Percentiles rank a stretch among this genome's conserved stretches.
phyloP scores from a whole-genome alignment of 2,113 vertebrate species.

The Phyllopteryx taeniolatus region DNA sequence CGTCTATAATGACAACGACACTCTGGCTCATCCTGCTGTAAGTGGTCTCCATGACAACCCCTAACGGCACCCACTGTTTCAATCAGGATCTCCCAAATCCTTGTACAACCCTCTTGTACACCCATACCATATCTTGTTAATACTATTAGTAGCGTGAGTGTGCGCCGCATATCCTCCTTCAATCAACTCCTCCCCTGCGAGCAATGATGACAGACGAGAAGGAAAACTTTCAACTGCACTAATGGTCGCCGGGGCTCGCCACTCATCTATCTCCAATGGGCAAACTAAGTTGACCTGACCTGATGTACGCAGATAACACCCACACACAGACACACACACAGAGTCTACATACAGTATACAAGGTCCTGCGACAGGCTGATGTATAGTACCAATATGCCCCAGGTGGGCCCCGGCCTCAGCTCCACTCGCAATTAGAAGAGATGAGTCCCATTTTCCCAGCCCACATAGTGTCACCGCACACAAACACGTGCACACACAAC shows the following conservation, averaged over 20 bases:
- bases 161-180: conserved; percentile 8
- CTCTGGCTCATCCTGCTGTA: conserved; percentile 89
- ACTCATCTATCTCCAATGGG: conserved; percentile 69
- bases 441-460: conserved; percentile 74
- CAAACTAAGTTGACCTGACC: conserved; percentile 67
- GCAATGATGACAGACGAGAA: conserved; percentile 65
- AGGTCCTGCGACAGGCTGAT: conserved; percentile 71
- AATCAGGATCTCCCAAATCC: conserved; percentile 4
- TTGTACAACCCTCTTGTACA: background rate
- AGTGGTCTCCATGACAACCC: conserved; percentile 51
- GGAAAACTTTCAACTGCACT: conserved; percentile 71
- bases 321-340: conserved; percentile 37
- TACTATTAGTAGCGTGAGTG: background rate
- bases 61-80: background rate
- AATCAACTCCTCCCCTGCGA: conserved; percentile 40
- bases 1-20: conserved; percentile 87
- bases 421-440: conserved; percentile 73
- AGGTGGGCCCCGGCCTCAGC: conserved; percentile 64
- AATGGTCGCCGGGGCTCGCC: conserved; percentile 62
- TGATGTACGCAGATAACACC: conserved; percentile 72
- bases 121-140: background rate
- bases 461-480: conserved; percentile 64
- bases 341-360: conserved; percentile 16
- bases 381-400: conserved; percentile 79
- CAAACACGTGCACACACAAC: conserved; percentile 46